These are phyloP conservation scores for Drosophila pullipes DNA, from an alignment of 2,888 invertebrate genomes.

Conservation along the genomic window DNA sequence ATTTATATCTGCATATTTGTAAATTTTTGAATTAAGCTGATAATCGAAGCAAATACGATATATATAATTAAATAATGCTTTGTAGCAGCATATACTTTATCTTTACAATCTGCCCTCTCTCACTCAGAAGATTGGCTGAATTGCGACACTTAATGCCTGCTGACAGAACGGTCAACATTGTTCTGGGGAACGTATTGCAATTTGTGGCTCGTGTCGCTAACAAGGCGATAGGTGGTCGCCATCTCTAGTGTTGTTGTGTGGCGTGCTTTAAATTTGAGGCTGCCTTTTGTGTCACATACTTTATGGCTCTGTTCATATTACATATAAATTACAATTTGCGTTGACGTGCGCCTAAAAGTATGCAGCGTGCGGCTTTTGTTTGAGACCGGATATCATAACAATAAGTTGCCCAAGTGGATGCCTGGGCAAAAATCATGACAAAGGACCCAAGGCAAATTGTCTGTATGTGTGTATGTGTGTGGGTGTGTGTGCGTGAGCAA, in stretches of 20 bases:
- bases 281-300: conserved; percentile 62
- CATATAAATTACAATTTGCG: conserved; percentile 80
- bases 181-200: not conserved
- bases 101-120: not conserved
- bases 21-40: not conserved
- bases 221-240: conserved; percentile 1
- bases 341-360: conserved; percentile 77
- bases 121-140: not conserved
- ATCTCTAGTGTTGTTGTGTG: conserved; percentile 23
- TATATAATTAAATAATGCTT: not conserved
- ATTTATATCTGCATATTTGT: too few relatives aligned
- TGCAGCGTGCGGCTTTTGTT: conserved; percentile 69
- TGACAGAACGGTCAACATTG: not conserved
- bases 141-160: not conserved
- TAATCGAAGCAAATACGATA: not conserved
- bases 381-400: conserved; percentile 79
- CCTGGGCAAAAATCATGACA: conserved; percentile 47
- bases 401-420: conserved; percentile 76
- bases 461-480: conserved; percentile 1
- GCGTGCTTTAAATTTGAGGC: conserved; percentile 55
- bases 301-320: conserved; percentile 79
- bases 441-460: conserved; percentile 40
- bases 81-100: not conserved
- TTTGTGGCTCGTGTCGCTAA: conserved; percentile 1
- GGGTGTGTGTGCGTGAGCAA: not conserved